Evolutionary conservation across 2,888 invertebrate species (phyloP), one percentile per base, ranked within the genome.

Genomic region (Dynastes maya): DNA sequence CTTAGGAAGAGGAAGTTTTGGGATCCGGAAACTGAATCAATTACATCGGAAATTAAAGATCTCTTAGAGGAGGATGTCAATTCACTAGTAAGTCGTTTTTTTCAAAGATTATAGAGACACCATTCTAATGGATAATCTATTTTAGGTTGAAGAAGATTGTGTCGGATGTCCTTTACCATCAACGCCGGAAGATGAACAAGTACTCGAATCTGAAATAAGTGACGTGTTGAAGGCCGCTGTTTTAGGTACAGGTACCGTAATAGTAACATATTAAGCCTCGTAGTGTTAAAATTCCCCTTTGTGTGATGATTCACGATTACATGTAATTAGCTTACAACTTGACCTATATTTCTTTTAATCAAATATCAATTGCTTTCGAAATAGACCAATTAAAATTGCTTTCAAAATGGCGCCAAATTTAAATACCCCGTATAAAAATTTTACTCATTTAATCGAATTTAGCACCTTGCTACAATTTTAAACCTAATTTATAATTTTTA

Each of bases 171-270:
- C 96, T 2, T 87, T 96, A 83, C 96, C 96, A 2, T 96, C 96
- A 27, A 96, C 96, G 8, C 96, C 96, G 1, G 96, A 96, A 88
- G 96, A 96, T 87, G 95, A 95, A 85, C 93, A 94, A 86, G 90
- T 96, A 49, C 91, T 96, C 83, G 95, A 96, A 86, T 94, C 95
- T 74, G 96, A 96, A 90, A 95, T 96, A 94, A 95, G 95, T 49
- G 96, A 96, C 88, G 96, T 96, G 45, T 89, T 96, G 80, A 96
- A 96, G 88, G 95, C 95, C 79, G 95, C 95, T 61, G 95, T 96
- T 79, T 90, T 96, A 78, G 89, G 89, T 89, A 88, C 87, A 88
- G 87, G 88, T 88, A 88, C 79, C 81, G 82, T 81, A 81, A 78
- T 81, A 78, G 16, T 49, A 70, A 78, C 71, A 8, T 63, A 65